phyloP scores from a whole-genome alignment of 2,888 invertebrate species.

The Parnassius orleans region DNA sequence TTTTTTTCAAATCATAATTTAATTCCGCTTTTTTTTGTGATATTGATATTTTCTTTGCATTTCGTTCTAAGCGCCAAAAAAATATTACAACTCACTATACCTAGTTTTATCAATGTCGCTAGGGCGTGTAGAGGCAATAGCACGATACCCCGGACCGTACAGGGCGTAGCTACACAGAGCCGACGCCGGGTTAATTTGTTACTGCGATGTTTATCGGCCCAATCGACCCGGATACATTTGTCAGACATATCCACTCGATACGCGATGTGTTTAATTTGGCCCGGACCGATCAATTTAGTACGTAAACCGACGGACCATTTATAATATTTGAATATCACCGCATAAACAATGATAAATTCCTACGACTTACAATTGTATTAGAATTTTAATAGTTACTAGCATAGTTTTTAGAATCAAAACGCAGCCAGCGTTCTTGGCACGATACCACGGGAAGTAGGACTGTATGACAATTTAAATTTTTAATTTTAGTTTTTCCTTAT shows the following conservation, averaged over 20 bases:
- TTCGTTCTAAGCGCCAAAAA: background rate
- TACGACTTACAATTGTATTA: too few relatives aligned
- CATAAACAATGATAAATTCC: too few relatives aligned
- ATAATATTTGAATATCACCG: background rate
- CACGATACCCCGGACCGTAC: conserved; percentile 33
- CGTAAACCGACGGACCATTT: background rate
- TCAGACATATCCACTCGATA: conserved; percentile 52
- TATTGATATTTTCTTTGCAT: background rate
- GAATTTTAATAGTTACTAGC: too few relatives aligned
- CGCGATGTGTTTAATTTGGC: conserved; percentile 50
- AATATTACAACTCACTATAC: background rate
- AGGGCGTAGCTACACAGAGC: conserved; percentile 37
- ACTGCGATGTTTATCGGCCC: conserved; percentile 56
- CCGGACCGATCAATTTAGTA: conserved; percentile 49
- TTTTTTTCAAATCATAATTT: too few relatives aligned
- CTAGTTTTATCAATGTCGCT: conserved; percentile 65
- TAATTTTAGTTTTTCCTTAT: too few relatives aligned
- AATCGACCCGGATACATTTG: conserved; percentile 51
- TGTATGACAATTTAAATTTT: too few relatives aligned
- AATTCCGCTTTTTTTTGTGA: background rate
- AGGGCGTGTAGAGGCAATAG: conserved; percentile 57
- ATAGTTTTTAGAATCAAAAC: too few relatives aligned
- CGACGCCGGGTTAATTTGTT: conserved; percentile 63
- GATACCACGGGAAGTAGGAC: too few relatives aligned
- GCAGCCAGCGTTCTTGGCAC: too few relatives aligned